These are phyloP conservation scores for Tribolium freemani DNA, from an alignment of 2,888 invertebrate species.

Conservation along the genomic window DNA sequence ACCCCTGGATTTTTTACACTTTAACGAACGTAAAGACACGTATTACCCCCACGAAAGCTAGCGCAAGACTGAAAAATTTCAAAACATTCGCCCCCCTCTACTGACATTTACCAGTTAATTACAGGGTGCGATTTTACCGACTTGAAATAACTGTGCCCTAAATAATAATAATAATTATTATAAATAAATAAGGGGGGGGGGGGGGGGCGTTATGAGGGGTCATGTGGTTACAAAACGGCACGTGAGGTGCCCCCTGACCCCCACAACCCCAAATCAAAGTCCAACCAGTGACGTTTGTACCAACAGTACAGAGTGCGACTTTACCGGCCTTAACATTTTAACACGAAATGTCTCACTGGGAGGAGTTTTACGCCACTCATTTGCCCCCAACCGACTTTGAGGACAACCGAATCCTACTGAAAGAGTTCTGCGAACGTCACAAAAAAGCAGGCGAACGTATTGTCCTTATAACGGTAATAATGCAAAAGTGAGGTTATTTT, in stretches of 20 bases:
- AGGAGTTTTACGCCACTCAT: slow-evolving; percentile 87
- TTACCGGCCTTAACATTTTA: background rate
- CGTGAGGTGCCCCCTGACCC: too few species aligned
- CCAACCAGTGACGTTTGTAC: too few species aligned
- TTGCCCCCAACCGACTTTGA: slow-evolving; percentile 84
- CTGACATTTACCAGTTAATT: background rate
- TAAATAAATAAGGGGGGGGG: too few species aligned
- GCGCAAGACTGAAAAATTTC: background rate
- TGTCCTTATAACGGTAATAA: slow-evolving; percentile 83
- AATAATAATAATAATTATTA: slow-evolving; percentile 48
- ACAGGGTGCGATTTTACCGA: background rate
- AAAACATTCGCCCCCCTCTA: background rate
- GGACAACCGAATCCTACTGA: slow-evolving; percentile 78
- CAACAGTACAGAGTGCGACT: background rate
- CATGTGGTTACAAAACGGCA: too few species aligned
- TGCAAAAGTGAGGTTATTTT: slow-evolving; percentile 52
- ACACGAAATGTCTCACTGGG: slow-evolving; percentile 75
- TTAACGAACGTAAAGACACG: background rate
- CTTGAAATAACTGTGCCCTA: background rate
- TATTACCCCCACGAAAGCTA: background rate
- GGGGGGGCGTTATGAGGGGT: too few species aligned
- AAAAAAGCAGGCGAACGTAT: slow-evolving; percentile 78
- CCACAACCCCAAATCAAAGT: too few species aligned
- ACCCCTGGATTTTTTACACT: background rate
- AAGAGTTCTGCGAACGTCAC: slow-evolving; percentile 82